A percentile compares a stretch with the other conserved stretches of the same genome.
These are phyloP conservation scores for Zaprionus davidi DNA, from an alignment of 1,140 invertebrate species.

Conservation along the genomic window DNA sequence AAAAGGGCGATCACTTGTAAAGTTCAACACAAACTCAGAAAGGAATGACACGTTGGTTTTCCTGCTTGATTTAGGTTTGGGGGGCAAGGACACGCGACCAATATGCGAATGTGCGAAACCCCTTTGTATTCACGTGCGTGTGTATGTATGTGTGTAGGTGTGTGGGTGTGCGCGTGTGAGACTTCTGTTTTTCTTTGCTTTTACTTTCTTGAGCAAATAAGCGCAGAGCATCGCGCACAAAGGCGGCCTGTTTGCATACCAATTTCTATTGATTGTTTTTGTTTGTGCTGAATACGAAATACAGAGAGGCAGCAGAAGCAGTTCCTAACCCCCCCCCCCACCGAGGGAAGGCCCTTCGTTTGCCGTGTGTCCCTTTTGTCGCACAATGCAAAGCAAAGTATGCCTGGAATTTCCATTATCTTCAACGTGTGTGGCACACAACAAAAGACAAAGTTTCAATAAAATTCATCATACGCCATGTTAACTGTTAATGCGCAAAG, in stretches of 20 bases:
- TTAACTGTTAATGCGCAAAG: constrained; percentile 39
- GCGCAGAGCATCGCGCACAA: constrained; percentile 49
- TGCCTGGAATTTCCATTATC: constrained; percentile 63
- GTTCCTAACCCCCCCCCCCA: neutral
- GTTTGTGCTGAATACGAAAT: constrained; percentile 57
- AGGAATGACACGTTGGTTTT: constrained; percentile 28
- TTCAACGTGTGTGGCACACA: constrained; percentile 28
- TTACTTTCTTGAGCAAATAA: constrained; percentile 73
- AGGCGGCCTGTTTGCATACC: constrained; percentile 71
- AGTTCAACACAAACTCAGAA: constrained; percentile 21
- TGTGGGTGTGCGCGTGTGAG: constrained; percentile 16
- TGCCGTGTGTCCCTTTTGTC: constrained; percentile 4
- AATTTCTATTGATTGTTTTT: constrained; percentile 79
- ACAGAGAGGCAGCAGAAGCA: no score
- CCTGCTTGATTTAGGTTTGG: neutral
- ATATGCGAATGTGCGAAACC: constrained; percentile 7
- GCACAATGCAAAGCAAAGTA: constrained; percentile 59
- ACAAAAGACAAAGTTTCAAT: constrained; percentile 63
- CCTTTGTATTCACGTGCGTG: constrained; percentile 7
- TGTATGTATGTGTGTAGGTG: neutral
- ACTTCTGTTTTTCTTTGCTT: constrained; percentile 58
- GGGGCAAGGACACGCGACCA: neutral
- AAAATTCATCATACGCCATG: constrained; percentile 28
- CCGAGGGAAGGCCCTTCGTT: neutral
- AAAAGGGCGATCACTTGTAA: constrained; percentile 21